These are phyloP conservation scores for Heliornis fulica DNA, from an alignment of 2,113 vertebrate genomes.

Conservation along the genomic window DNA sequence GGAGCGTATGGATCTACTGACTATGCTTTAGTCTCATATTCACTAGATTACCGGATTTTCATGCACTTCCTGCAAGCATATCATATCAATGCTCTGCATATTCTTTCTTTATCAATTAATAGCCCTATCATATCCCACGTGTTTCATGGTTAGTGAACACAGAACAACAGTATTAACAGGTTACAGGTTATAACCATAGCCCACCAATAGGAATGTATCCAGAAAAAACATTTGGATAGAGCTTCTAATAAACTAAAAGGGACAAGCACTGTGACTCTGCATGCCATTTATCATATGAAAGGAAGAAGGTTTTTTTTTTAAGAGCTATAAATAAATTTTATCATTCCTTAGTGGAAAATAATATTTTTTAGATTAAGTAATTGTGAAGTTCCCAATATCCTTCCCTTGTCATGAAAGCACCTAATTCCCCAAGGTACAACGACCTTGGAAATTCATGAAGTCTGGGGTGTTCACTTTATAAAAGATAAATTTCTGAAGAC, in stretches of 20 bases:
- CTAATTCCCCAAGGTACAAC: accelerated
- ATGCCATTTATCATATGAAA: neutral
- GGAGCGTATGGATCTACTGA: neutral
- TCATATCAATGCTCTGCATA: neutral
- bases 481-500: neutral
- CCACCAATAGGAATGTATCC: neutral
- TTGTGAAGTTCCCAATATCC: neutral
- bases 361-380: neutral
- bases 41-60: neutral
- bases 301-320: neutral
- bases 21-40: neutral
- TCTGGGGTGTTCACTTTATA: neutral
- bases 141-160: neutral
- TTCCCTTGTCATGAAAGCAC: neutral
- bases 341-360: neutral
- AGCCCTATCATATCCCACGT: neutral
- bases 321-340: neutral
- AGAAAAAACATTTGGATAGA: neutral
- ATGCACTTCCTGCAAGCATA: neutral
- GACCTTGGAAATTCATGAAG: neutral
- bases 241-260: neutral
- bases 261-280: neutral
- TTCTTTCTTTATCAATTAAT: neutral
- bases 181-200: neutral
- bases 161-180: neutral